Conservation (phyloP, 1,140 invertebrate species). For the Trichoplusia ni region DNA sequence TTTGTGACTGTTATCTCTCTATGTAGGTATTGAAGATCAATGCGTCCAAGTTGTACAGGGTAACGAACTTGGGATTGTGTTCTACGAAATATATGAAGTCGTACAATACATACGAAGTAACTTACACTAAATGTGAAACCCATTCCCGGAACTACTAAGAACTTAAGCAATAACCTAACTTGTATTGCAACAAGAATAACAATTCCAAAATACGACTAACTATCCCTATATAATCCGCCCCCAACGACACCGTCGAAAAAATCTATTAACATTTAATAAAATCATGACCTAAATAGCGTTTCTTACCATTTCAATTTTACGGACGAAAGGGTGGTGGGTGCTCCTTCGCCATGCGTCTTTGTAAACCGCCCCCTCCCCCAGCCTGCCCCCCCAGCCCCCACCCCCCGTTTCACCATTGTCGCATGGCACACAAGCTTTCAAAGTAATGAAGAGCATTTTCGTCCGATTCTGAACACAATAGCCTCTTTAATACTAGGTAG, state of each 20-base stretch:
- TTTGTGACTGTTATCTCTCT: no score
- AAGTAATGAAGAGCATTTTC: constrained; percentile 80
- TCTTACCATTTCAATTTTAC: constrained; percentile 80
- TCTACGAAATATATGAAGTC: no score
- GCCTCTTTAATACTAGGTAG: constrained; percentile 76
- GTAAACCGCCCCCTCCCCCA: constrained; percentile 49
- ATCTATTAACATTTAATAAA: constrained; percentile 79
- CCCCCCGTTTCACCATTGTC: constrained; percentile 58
- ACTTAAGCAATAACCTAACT: not conserved
- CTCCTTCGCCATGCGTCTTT: constrained; percentile 67
- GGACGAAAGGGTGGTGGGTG: constrained; percentile 71
- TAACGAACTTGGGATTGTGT: no score
- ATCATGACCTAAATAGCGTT: constrained; percentile 78
- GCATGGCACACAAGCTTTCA: constrained; percentile 78
- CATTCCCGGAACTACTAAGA: not conserved
- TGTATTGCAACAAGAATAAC: not conserved
- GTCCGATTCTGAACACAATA: constrained; percentile 77
- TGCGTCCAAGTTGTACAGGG: no score
- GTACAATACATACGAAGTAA: no score
- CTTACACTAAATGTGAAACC: no score
- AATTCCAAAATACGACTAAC: not conserved
- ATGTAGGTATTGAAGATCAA: no score
- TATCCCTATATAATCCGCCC: not conserved
- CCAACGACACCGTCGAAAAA: constrained; percentile 34
- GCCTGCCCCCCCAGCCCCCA: constrained; percentile 33